Base-by-base conservation (phyloP, 1,140 invertebrate genomes). In the Nixonia krombeini region DNA sequence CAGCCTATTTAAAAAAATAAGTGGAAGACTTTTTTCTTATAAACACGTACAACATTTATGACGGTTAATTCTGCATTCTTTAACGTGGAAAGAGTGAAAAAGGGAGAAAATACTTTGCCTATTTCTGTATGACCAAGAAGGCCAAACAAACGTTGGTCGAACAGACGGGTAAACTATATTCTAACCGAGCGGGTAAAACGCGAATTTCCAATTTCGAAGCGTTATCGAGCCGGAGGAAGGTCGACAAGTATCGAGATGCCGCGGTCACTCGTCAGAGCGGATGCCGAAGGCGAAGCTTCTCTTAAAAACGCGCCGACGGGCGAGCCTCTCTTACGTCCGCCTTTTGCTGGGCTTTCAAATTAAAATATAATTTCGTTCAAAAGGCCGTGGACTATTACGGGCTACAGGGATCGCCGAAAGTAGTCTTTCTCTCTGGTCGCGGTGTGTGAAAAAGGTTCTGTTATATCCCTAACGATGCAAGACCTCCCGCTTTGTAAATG, bases 211-310 rank as follows among this genome's bases (percentile, higher is more conserved):
- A 57, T 57, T 65, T 65, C 62, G 62, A 47, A 75, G 71, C 74
- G 76, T 74, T 79, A 74, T 70, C 70, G 67, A 44, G 63, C 58
- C 53, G 33, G 72, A 76, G 75, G 73, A 76, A 79, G 72, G 76
- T 79, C 79, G 80, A 82, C 81, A 82, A 78, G 72, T 62, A 70
- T 72, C 75, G 76, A 79, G 76, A 80, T 80, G 74, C 76, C 79
- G 79, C 73, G 79, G 79, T 81, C 75, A 75, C 74, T 78, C 75
- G 73, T 81, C 73, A 80, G 64, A 76, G 59, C 69, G 75, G 74
- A 75, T 70, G 68, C 79, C 79, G 80, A 81, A 82, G 79, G 78
- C 76, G 75, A 68, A 71, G 58, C 70, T 72, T 44, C 75, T 70
- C 63, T 58, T 45, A 37, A 49, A 55, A 50, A 66, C 57, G 58